phyloP scores from a whole-genome alignment of 2,113 vertebrate species.

The Poecilia latipinna region DNA sequence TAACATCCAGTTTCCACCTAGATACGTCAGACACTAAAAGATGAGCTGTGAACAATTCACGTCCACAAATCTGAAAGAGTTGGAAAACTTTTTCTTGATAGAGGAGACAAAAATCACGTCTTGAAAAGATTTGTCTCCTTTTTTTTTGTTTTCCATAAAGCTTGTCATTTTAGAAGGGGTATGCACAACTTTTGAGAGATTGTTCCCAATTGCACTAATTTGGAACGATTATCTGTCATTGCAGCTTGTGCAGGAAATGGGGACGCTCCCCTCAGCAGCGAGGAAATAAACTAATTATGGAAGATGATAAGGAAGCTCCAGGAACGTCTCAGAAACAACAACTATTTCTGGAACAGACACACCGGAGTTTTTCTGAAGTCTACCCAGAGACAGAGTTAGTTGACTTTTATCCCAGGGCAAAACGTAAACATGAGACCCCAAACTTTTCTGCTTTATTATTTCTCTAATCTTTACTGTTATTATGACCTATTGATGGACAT shows the following conservation, averaged over 20 bases:
- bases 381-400: neutral
- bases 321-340: constrained; percentile 5
- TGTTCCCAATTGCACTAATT: constrained; percentile 13
- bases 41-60: too few relatives aligned
- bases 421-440: neutral
- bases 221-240: constrained; percentile 5
- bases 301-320: neutral
- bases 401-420: neutral
- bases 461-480: neutral
- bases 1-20: too few relatives aligned
- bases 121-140: neutral
- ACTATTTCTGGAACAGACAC: neutral
- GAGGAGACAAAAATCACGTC: neutral
- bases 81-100: neutral
- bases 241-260: neutral
- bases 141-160: neutral
- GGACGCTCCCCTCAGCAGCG: constrained; percentile 4
- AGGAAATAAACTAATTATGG: constrained; percentile 10
- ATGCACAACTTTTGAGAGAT: constrained; percentile 11
- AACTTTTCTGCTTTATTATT: neutral
- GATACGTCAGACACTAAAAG: neutral
- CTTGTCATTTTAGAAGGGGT: neutral
- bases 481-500: neutral
- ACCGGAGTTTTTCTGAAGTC: neutral
- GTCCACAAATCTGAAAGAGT: neutral